Evolutionary conservation across 2,888 invertebrate species (phyloP), one percentile per base, ranked within the genome.

Genomic region (Drosophila borealis): DNA sequence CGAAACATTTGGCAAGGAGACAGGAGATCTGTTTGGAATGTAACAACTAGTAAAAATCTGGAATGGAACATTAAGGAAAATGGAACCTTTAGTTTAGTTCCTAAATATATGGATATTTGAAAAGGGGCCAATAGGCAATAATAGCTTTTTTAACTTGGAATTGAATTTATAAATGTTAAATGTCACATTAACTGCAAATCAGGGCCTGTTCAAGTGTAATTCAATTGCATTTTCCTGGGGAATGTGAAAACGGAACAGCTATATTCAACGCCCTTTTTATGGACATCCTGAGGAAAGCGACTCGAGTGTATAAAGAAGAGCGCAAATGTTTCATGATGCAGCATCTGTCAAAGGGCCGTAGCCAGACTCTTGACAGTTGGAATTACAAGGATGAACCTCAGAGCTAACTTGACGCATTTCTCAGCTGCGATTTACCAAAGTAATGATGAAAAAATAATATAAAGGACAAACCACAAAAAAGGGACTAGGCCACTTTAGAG

Each of bases 361-460:
- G 19, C 33, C 11, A 37, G 37, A 37, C 29, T 54, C 17, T n/a
- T 9, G 48, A 39, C 44, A 45, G 42, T 13, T 37, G 61, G 44
- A 36, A 70, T 63, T 29, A 42, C 37, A 45, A 42, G 10, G 48
- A 44, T 54, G 41, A 48, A 25, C 33, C 46, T 25, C 33, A 33
- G 11, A 11, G 62, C 17, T 25, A 34, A n/a, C 49, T 54, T 34
- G 44, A 37, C 36, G 73, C 53, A 72, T 59, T 65, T 50, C 49
- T 49, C 56, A 48, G 46, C 53, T 78, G 69, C 44, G 56, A 81
- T 61, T 76, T 67, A 55, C 46, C 66, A 63, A 72, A 61, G 21
- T 14, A 34, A 53, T 46, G 54, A 41, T 55, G 51, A 36, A 45
- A 44, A 60, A 60, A 66, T 42, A 60, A 37, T 34, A 39, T 44